phyloP scores from a whole-genome alignment of 1,140 invertebrate species.

The fruit fly (Drosophila melanogaster) region DNA sequence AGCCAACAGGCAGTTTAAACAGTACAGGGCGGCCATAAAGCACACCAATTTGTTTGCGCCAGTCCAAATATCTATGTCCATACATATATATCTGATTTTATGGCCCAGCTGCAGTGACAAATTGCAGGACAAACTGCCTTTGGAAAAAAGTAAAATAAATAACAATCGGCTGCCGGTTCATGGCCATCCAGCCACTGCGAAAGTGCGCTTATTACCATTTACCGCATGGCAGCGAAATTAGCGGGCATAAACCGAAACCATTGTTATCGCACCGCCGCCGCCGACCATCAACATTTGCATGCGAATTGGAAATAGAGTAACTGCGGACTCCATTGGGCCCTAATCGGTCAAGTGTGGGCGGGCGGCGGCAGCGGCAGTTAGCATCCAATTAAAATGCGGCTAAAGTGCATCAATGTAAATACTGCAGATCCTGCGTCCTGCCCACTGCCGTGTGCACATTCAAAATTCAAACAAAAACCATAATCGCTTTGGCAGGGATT shows the following conservation, averaged over 20 bases:
- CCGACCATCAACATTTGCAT: conserved; percentile 54
- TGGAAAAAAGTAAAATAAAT: conserved; percentile 60
- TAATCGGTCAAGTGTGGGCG: conserved; percentile 54
- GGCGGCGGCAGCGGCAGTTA: conserved; percentile 22
- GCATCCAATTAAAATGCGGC: conserved; percentile 69
- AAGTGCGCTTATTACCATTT: conserved; percentile 17
- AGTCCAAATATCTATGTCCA: not conserved
- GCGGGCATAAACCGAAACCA: conserved; percentile 27
- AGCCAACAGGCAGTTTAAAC: conserved; percentile 7
- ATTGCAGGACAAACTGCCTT: conserved; percentile 46
- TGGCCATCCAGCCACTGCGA: not conserved
- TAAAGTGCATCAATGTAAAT: conserved; percentile 59
- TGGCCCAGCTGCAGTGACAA: conserved; percentile 42
- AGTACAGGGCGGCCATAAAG: conserved; percentile 6
- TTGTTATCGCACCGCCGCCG: conserved; percentile 43
- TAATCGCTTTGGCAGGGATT: conserved; percentile 68
- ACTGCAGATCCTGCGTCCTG: conserved; percentile 14
- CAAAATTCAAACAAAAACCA: conserved; percentile 62
- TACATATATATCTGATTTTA: conserved; percentile 47
- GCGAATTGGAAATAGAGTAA: conserved; percentile 68
- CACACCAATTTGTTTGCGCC: conserved; percentile 18
- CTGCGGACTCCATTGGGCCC: conserved; percentile 55
- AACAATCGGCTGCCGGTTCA: conserved; percentile 50
- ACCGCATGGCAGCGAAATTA: conserved; percentile 48
- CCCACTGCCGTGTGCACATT: conserved; percentile 31